Evolutionary conservation across 2,113 vertebrate genomes (phyloP).

Genomic region (Diglossa brunneiventris): DNA sequence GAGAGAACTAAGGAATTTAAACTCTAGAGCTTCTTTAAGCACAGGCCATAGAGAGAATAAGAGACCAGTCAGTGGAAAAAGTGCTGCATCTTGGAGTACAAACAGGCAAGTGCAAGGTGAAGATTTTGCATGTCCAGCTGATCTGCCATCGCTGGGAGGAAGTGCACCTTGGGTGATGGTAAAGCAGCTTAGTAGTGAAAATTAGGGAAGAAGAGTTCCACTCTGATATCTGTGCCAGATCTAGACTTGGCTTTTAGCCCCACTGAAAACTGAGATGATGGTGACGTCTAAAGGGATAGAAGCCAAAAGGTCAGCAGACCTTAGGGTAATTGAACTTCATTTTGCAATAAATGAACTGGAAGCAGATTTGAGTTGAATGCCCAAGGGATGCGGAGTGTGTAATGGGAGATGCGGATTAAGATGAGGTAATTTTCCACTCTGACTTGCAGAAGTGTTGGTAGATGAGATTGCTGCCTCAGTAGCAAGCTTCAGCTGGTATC

Average conservation of each 20-base stretch:
- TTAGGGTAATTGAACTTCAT: not conserved
- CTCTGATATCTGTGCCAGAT: not conserved
- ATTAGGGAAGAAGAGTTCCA: not conserved
- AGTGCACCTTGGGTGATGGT: not conserved
- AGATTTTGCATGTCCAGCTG: not conserved
- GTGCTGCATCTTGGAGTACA: not conserved
- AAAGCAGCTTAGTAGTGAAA: not conserved
- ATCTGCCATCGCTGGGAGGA: not conserved
- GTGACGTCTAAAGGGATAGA: not conserved
- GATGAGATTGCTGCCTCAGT: not conserved
- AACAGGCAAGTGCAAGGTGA: not conserved
- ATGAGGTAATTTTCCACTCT: not conserved
- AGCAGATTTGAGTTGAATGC: not conserved
- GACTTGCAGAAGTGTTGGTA: not conserved
- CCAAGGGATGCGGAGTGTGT: not conserved
- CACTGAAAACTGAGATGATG: not conserved
- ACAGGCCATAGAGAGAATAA: not conserved
- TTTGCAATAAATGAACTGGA: conserved; percentile 15
- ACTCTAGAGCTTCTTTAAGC: not conserved
- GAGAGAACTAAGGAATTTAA: not conserved
- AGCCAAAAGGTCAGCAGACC: not conserved
- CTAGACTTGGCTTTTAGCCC: not conserved
- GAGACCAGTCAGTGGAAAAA: not conserved
- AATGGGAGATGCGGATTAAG: not conserved
- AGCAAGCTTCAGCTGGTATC: not conserved